Evolutionary conservation across 2,888 invertebrate genomes (phyloP), one percentile per base, ranked within the genome.

Genomic region (Orchestes rusci): DNA sequence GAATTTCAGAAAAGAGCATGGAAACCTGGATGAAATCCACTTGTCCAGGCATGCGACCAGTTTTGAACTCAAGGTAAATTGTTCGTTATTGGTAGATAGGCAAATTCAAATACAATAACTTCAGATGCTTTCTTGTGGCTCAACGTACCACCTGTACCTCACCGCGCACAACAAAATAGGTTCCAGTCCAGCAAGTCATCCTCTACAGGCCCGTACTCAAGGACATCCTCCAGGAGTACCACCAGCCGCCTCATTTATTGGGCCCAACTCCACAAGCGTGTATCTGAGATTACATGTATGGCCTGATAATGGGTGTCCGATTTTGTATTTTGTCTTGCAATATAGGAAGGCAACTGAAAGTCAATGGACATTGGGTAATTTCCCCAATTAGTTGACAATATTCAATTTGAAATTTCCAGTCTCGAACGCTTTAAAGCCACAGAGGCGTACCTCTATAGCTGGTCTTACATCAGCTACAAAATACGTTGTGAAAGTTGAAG

Each of bases 241-340:
- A 13, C 69, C 77, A 2, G 72, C 79, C 1, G 71, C 75, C 2
- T 72, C 76, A 35, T 74, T 84, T 50, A 70, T 84, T 45, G 70
- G 75, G n/a, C 80, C 82, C 7, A 84, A 84, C 61, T 81, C 83
- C 2, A 82, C 82, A 2, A 79, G 80, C 17, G 74, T 82, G 17
- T 66, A 76, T 15, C 69, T 85, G 12, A 72, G 80, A 46, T 68
- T 84, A 48, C 79, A 79, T 59, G 73, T 77, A 13, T 84, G 84
- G 84, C 82, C 83, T 1, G 82, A 83, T 59, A 82, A 81, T 55
- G 83, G 83, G 10, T 83, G 83, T 54, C 79, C 82, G 1, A 73
- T 84, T 45, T 65, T 77, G 33, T 79, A 79, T 64, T 84, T 82
- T 60, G 77, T 80, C 31, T 69, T 84, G 43, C 82, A 83, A 59